Percentiles rank a stretch among this genome's conserved stretches.
Conservation (phyloP, 2,888 invertebrate species). For the Microchrysa polita region DNA sequence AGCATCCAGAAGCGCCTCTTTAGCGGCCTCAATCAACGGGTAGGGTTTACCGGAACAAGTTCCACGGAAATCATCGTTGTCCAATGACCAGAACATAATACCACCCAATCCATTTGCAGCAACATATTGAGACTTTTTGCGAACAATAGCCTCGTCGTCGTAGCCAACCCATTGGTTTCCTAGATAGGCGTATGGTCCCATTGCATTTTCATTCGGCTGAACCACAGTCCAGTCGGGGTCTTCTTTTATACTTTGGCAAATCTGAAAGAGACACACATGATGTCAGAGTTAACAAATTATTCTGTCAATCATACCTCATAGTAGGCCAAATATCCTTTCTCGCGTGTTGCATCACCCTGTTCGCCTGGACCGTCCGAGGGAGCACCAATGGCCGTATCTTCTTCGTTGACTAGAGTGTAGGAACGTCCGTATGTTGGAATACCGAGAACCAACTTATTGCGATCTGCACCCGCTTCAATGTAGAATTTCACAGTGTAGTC, state of each 20-base stretch:
- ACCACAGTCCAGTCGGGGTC: slow-evolving; percentile 82
- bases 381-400: slow-evolving; percentile 85
- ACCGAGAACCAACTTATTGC: slow-evolving; percentile 83
- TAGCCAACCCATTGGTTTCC: slow-evolving; percentile 95
- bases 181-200: slow-evolving; percentile 90
- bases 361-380: slow-evolving; percentile 91
- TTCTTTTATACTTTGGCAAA: slow-evolving; percentile 82
- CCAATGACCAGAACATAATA: slow-evolving; percentile 74
- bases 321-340: slow-evolving; percentile 92
- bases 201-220: slow-evolving; percentile 80
- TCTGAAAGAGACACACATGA: slow-evolving; percentile 66
- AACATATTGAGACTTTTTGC: slow-evolving; percentile 85
- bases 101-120: slow-evolving; percentile 86
- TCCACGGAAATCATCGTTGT: slow-evolving; percentile 95
- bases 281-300: neutral
- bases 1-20: slow-evolving; percentile 77
- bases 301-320: slow-evolving; percentile 77
- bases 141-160: slow-evolving; percentile 86
- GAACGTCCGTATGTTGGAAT: slow-evolving; percentile 92
- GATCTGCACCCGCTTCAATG: slow-evolving; percentile 79
- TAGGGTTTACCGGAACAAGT: slow-evolving; percentile 86
- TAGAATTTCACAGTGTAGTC: slow-evolving; percentile 88
- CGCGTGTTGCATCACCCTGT: slow-evolving; percentile 89
- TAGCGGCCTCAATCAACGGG: slow-evolving; percentile 91
- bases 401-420: slow-evolving; percentile 87